Percentiles rank a stretch among this genome's conserved stretches.
Conservation (phyloP, 2,888 invertebrate genomes). For the Cerastis leucographa region DNA sequence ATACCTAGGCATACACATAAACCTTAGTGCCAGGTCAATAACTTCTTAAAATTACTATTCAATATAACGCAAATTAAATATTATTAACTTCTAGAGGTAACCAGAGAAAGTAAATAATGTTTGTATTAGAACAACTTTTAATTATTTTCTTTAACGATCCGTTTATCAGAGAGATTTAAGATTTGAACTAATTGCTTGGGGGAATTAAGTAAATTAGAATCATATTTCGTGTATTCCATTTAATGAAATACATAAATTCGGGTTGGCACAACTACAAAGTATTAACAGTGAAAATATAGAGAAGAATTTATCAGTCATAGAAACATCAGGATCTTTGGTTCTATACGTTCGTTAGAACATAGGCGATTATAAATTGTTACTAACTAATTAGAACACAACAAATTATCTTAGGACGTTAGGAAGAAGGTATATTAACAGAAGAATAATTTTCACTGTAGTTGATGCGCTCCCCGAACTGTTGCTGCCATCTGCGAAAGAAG, state of each 20-base stretch:
- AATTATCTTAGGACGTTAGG: constrained; percentile 73
- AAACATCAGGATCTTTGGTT: constrained; percentile 71
- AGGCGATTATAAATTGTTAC: constrained; percentile 67
- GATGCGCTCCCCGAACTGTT: constrained; percentile 54
- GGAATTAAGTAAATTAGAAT: constrained; percentile 65
- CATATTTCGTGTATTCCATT: constrained; percentile 81
- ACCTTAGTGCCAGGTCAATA: constrained; percentile 58
- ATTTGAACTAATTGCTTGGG: constrained; percentile 49
- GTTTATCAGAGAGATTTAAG: constrained; percentile 45
- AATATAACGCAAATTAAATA: constrained; percentile 51
- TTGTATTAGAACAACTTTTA: constrained; percentile 33
- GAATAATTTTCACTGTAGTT: constrained; percentile 60
- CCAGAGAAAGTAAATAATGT: constrained; percentile 26
- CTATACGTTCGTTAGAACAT: constrained; percentile 67
- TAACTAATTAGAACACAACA: constrained; percentile 63
- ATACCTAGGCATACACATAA: constrained; percentile 64
- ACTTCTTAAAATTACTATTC: constrained; percentile 55
- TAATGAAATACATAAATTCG: constrained; percentile 90
- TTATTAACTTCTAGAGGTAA: constrained; percentile 33
- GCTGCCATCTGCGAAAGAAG: constrained; percentile 68
- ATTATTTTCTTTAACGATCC: constrained; percentile 45
- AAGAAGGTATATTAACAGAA: constrained; percentile 68
- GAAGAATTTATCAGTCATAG: constrained; percentile 82
- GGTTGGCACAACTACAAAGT: constrained; percentile 89
- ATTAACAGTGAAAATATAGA: constrained; percentile 85